Evolutionary conservation across 2,888 invertebrate genomes (phyloP), one percentile per base, ranked within the genome.

Genomic region (Epinotia demarniana): DNA sequence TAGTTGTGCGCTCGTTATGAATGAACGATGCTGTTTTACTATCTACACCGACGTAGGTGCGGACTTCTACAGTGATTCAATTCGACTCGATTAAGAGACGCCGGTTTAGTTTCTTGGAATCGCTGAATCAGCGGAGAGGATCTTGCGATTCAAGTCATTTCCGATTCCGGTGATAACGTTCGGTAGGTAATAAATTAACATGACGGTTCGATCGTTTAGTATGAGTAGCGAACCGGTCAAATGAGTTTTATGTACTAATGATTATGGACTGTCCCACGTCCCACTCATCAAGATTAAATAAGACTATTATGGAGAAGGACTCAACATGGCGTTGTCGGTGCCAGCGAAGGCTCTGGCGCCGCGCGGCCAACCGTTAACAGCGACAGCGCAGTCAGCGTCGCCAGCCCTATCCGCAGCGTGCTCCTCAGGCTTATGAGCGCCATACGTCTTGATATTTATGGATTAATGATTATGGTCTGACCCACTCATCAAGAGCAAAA

Each of bases 291-390:
- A 16, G 16, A 27, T 1, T 53, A 53, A 53, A 53, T 6, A 1
- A 53, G 8, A 53, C 1, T 1, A n/a, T 53, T 53, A 53, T 53
- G 53, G 76, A 67, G 69, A 68, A 66, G 55, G 63, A 89, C 94
- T 91, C 81, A 94, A 94, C 92, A 92, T 93, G 39, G 94, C 94
- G 78, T 89, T 92, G 78, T 92, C 92, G 18, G 93, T 89, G 73
- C 85, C 86, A 12, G 90, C 92, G 81, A 91, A 91, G 79, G 91
- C 81, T 16, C 81, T 16, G 94, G 94, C 58, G 94, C 94, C 16
- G 93, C 93, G 78, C 92, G 89, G 77, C 89, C 89, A 79, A 88
- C 88, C 66, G 89, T 88, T 19, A 92, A 82, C 78, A 90, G 86
- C 66, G 90, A 87, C 79, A 92, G 81, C 89, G 90, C 89, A 68